Base-by-base conservation (phyloP, 2,797 vertebrate species). In the Pangasius djambal region DNA sequence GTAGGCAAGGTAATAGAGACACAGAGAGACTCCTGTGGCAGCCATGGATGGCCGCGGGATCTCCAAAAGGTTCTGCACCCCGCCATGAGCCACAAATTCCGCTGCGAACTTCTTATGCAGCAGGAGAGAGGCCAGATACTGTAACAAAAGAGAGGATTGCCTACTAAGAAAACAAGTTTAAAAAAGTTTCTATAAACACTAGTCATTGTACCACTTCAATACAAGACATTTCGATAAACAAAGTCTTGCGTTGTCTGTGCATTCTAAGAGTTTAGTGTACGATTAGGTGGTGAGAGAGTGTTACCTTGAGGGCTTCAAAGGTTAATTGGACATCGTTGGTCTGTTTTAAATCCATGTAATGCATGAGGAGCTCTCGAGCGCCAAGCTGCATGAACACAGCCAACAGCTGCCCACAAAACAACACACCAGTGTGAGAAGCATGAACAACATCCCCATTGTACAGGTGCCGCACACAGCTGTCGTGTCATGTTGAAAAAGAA, bases 41-140 rank as follows among this genome's bases (percentile, higher is more conserved):
- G 99, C 98, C 98, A 99, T 99, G 22, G 99, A 99, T 87, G 98
- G 99, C 86, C 98, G 96, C 79, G 99, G 99, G 89, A 99, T 99
- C 95, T 99, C 98, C 93, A 99, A 94, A 93, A 99, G 93, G 92
- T 99, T 99, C 89, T 99, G 98, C 90, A 99, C 99, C 85, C 99
- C 99, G 67, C 97, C 98, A n/a, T 99, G 98, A 70, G 97, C 98
- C 90, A 99, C 99, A 95, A 99, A 99, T 94, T 99, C 98, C 0
- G 99, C 99, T 34, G 99, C 99, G 96, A 99, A 99, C 94, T 99
- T 99, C 94, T 99, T 99, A 94, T 99, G 99, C 75, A 99, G 97
- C 90, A 99, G 95, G 92, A 99, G 93, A 31, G 99, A 99, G 25
- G 99, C 99, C 90, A 99, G 94, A 92, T 99, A 99, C 99, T 99